Evolutionary conservation across 2,888 invertebrate species (phyloP).

Genomic region (Parelbella ahira): DNA sequence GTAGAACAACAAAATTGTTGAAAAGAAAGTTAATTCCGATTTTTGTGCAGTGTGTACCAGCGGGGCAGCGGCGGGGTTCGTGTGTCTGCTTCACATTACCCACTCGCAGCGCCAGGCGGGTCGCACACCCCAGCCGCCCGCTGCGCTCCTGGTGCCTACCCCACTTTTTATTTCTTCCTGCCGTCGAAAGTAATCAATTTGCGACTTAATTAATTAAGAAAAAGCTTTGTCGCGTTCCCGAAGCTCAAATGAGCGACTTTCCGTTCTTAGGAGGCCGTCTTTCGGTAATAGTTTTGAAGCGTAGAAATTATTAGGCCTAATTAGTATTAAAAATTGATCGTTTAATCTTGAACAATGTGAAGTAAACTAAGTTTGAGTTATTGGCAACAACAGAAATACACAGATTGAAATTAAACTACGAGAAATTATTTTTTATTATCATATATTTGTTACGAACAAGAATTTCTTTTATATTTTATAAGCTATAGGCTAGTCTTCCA

Average conservation of each 20-base stretch:
- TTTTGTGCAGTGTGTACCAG: constrained; percentile 55
- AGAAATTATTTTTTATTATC: too few relatives aligned
- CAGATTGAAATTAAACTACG: too few relatives aligned
- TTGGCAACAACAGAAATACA: too few relatives aligned
- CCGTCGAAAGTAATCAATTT: constrained; percentile 80
- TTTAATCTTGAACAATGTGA: too few relatives aligned
- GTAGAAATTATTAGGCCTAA: not conserved
- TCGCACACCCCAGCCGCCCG: constrained; percentile 50
- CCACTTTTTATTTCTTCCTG: constrained; percentile 75
- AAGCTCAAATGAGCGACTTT: constrained; percentile 29
- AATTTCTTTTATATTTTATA: too few relatives aligned
- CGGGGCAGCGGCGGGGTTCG: constrained; percentile 76
- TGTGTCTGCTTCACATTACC: constrained; percentile 81
- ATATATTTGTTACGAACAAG: too few relatives aligned
- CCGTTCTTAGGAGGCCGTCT: constrained; percentile 24
- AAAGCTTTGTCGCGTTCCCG: constrained; percentile 47
- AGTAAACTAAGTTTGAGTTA: too few relatives aligned
- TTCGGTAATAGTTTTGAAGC: constrained; percentile 25
- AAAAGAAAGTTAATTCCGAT: too few relatives aligned
- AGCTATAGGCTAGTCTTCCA: too few relatives aligned
- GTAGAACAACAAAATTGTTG: too few relatives aligned
- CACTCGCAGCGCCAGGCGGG: constrained; percentile 69
- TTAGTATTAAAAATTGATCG: not conserved
- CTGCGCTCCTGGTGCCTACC: constrained; percentile 67
- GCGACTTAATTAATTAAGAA: constrained; percentile 79